Evolutionary conservation across 2,797 vertebrate species (phyloP), one percentile per base, ranked within the genome.

Genomic region (Parauchenoglanis punctatus): DNA sequence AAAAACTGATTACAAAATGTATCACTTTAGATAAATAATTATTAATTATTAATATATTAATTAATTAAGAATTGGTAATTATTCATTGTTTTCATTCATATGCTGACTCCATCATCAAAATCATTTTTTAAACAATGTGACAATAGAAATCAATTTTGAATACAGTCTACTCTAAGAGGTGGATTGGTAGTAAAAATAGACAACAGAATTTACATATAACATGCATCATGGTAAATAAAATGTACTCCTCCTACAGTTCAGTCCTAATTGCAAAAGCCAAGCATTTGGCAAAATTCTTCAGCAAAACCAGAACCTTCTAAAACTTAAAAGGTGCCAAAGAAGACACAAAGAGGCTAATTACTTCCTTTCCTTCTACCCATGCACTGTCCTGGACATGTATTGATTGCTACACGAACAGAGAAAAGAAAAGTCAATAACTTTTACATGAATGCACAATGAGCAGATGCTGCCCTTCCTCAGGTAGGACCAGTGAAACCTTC

Each of bases 381-480:
- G 89, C 93, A 87, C 93, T 91, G 92, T 91, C 90, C 92, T 81
- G 90, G 92, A 94, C 90, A 93, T 83, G 58, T 92, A 95, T 95
- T 87, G 95, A 96, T 93, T 91, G 20, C 20, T 65, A 70, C 84
- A 92, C 81, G 87, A 94, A 93, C 83, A 87, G 93, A 91, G 91
- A 92, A 88, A 87, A 88, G 85, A 88, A 81, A 91, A 94, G 95
- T 96, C 95, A 91, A 96, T 96, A 94, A 91, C 91, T 95, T 95
- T 95, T 93, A 95, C 93, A 95, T 94, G 92, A 94, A 94, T 93
- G 93, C 94, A 93, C 92, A 92, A 90, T 91, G 92, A 95, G 95
- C 94, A 93, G 91, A 93, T 95, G 94, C 81, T 88, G 81, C 84
- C 80, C 70, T 84, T 91, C 88, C 25, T 81, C 80, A 85, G 78